phyloP scores from a whole-genome alignment of 1,140 invertebrate genomes.

The Bradynema listronoti region DNA sequence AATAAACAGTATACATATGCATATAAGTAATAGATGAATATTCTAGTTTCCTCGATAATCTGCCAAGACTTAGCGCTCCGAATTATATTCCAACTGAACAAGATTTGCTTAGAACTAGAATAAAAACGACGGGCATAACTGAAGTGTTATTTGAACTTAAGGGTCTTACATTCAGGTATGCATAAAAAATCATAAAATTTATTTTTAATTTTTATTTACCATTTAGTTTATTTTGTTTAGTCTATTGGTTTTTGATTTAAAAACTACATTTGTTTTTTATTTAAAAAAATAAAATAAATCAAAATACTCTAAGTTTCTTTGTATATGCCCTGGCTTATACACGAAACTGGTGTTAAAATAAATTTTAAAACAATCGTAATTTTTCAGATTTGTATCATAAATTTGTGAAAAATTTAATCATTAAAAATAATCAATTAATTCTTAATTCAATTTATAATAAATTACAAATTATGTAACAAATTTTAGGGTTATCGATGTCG shows the following conservation, averaged over 20 bases:
- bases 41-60: constrained; percentile 57
- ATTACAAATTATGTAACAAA: constrained; percentile 13
- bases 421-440: no score
- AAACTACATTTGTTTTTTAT: neutral
- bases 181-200: constrained; percentile 10
- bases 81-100: constrained; percentile 56
- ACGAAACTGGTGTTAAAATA: no score
- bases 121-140: constrained; percentile 57
- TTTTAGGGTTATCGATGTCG: constrained; percentile 61
- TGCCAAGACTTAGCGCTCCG: constrained; percentile 42
- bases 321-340: no score
- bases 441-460: no score
- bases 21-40: constrained; percentile 4
- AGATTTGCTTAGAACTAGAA: constrained; percentile 50
- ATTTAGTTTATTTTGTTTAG: no score
- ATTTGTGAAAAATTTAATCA: no score
- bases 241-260: no score
- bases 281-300: neutral
- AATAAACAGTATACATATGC: neutral
- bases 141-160: constrained; percentile 57
- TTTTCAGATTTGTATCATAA: no score
- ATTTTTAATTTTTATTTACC: no score
- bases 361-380: no score
- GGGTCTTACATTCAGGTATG: constrained; percentile 53
- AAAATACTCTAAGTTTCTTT: no score